A percentile compares a stretch with the other conserved stretches of the same genome.
phyloP scores from a whole-genome alignment of 2,113 vertebrate genomes.

The Colistium nudipinnis region DNA sequence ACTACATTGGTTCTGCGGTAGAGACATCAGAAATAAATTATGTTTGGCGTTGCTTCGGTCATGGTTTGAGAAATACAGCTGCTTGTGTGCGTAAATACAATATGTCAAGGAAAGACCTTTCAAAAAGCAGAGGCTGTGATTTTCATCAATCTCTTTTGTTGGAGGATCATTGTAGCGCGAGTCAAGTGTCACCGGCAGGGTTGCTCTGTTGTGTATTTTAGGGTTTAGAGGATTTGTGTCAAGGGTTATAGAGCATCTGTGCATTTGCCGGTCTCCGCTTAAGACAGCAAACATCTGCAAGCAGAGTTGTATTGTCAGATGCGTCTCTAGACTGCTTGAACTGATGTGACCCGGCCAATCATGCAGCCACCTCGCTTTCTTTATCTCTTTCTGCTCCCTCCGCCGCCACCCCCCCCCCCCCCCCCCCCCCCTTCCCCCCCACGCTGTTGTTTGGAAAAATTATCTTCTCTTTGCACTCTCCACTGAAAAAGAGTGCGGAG shows the following conservation, averaged over 20 bases:
- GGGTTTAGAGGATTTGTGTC: constrained; percentile 27
- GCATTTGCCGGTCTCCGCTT: constrained; percentile 23
- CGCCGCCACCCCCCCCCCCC: constrained; percentile 44
- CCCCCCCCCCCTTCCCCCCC: constrained; percentile 65
- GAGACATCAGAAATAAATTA: neutral
- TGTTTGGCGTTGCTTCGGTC: neutral
- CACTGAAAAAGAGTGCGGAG: constrained; percentile 63
- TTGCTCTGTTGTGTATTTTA: constrained; percentile 30
- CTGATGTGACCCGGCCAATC: constrained; percentile 59
- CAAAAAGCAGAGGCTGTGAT: neutral
- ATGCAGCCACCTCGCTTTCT: constrained; percentile 38
- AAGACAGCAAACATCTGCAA: constrained; percentile 53
- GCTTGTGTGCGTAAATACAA: neutral
- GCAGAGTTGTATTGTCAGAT: constrained; percentile 39
- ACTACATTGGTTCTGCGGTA: neutral
- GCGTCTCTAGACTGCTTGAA: constrained; percentile 41
- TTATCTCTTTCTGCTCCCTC: constrained; percentile 50
- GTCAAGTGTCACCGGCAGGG: too few species aligned
- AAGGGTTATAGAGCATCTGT: constrained; percentile 51
- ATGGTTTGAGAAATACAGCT: constrained; percentile 4
- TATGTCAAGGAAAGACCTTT: neutral
- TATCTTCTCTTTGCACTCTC: constrained; percentile 69
- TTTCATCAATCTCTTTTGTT: constrained; percentile 19
- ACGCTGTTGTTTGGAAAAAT: constrained; percentile 79
- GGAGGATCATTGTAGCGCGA: neutral